Conservation (phyloP, 2,797 vertebrate genomes). For the Ambastaia sidthimunki region DNA sequence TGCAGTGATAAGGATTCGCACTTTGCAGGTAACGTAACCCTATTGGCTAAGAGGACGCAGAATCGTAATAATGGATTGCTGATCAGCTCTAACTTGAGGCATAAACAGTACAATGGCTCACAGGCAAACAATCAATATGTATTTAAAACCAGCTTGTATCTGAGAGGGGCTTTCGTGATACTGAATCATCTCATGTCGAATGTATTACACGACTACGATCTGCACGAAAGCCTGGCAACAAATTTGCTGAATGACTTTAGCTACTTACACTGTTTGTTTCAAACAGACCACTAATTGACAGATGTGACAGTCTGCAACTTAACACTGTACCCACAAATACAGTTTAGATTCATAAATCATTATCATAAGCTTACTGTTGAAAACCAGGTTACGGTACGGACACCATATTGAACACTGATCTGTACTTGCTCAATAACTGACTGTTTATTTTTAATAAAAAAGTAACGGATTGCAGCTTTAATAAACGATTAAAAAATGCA, state of each 20-base stretch:
- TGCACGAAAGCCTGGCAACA: background rate
- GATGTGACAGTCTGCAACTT: background rate
- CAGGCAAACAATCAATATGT: slow-evolving; percentile 7
- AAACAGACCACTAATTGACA: too few relatives aligned
- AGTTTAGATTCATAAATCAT: too few relatives aligned
- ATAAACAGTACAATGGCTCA: background rate
- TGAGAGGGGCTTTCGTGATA: background rate
- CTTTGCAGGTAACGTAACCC: background rate
- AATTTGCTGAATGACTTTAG: background rate
- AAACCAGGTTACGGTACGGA: too few relatives aligned
- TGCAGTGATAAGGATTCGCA: background rate
- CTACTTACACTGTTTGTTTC: background rate
- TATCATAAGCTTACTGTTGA: too few relatives aligned
- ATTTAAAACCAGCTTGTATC: background rate
- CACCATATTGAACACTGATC: too few relatives aligned
- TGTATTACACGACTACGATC: background rate
- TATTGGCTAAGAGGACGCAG: background rate
- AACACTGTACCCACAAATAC: background rate
- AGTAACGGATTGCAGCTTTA: too few relatives aligned
- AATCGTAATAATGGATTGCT: background rate
- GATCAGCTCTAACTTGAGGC: background rate
- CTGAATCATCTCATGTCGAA: background rate
- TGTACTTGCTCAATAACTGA: too few relatives aligned
- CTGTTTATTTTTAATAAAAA: too few relatives aligned
- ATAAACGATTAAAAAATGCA: too few relatives aligned